Conservation (phyloP, 2,113 vertebrate genomes). For the Alouatta palliata region DNA sequence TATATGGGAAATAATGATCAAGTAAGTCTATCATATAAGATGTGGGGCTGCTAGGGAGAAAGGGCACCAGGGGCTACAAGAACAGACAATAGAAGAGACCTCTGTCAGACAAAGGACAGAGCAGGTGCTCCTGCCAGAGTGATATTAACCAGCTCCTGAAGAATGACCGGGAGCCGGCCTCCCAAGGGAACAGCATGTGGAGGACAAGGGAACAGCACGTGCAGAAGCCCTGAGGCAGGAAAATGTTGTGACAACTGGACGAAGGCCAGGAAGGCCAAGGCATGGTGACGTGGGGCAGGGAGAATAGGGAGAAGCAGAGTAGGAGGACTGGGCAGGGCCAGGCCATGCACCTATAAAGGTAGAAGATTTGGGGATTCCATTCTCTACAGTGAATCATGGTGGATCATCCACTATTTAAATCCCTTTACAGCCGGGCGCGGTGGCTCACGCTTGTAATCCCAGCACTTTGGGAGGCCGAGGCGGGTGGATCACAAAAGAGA, state of each 20-base stretch:
- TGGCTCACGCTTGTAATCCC: no score
- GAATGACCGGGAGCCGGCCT: background rate
- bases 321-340: background rate
- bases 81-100: background rate
- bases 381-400: fast-evolving
- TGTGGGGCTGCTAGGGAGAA: background rate
- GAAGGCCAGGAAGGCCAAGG: background rate
- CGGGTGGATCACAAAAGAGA: no score
- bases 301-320: background rate
- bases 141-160: background rate
- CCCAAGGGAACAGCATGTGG: background rate
- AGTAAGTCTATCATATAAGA: background rate
- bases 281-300: background rate
- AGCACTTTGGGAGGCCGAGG: no score
- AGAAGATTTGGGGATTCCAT: background rate
- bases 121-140: background rate
- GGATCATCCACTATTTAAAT: background rate
- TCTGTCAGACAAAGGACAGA: background rate
- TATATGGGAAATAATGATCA: background rate
- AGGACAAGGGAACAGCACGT: background rate
- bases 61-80: background rate
- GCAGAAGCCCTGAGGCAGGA: background rate
- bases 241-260: background rate
- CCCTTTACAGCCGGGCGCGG: no score
- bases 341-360: no score